Percentiles rank a stretch among this genome's conserved stretches.
Evolutionary conservation across 2,888 invertebrate genomes (phyloP).

Genomic region (Lobophora halterata): DNA sequence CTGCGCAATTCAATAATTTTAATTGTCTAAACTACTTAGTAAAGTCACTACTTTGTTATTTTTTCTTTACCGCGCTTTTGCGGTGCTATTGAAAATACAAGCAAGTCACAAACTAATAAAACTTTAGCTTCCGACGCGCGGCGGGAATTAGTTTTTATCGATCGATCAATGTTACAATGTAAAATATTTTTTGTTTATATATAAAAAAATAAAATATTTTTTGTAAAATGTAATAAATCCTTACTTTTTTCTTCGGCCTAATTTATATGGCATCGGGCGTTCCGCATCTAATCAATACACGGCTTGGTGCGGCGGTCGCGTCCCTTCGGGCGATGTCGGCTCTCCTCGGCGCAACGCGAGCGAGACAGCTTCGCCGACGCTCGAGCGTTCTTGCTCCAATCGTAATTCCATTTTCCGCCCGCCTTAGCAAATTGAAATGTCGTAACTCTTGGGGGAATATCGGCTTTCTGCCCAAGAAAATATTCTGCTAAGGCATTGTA

Average conservation of each 20-base stretch:
- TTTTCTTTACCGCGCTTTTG: constrained; percentile 18
- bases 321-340: constrained; percentile 57
- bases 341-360: constrained; percentile 43
- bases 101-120: constrained; percentile 10
- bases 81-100: constrained; percentile 10
- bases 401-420: constrained; percentile 82
- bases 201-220: constrained; percentile 5
- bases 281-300: constrained; percentile 81
- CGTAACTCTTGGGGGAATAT: constrained; percentile 82
- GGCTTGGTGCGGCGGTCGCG: constrained; percentile 68
- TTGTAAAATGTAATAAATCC: constrained; percentile 34
- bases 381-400: constrained; percentile 75
- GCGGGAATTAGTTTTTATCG: constrained; percentile 5
- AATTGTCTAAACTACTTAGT: too few relatives aligned
- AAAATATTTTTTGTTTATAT: constrained; percentile 3
- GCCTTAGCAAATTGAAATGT: constrained; percentile 82
- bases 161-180: neutral
- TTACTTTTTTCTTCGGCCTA: constrained; percentile 76
- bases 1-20: neutral
- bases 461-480: constrained; percentile 80
- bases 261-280: constrained; percentile 79
- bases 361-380: constrained; percentile 53
- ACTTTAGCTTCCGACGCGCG: constrained; percentile 8
- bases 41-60: neutral
- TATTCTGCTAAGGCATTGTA: constrained; percentile 77